A percentile compares a stretch with the other conserved stretches of the same genome.
Evolutionary conservation across 2,797 vertebrate species (phyloP).

Genomic region (Onychomys torridus): DNA sequence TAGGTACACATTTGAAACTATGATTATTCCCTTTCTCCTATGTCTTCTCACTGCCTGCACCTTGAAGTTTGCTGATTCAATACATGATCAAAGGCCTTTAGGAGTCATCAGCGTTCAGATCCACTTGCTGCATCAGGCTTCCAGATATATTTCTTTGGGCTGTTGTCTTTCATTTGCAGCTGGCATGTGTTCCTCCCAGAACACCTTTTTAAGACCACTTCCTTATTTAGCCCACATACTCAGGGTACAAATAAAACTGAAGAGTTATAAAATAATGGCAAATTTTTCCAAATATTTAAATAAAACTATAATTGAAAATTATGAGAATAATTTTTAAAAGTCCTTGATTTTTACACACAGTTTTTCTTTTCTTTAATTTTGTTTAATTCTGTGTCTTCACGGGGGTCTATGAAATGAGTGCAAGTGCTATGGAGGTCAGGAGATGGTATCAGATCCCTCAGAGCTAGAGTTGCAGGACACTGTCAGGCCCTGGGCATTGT

Average conservation of each 20-base stretch:
- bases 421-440: background rate
- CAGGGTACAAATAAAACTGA: background rate
- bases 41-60: background rate
- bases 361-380: background rate
- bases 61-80: background rate
- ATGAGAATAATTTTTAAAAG: slow-evolving; percentile 18
- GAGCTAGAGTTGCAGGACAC: background rate
- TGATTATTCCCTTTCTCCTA: background rate
- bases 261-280: background rate
- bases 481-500: background rate
- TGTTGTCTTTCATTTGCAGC: background rate
- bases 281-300: background rate
- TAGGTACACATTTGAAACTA: background rate
- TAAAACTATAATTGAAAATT: background rate
- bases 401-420: background rate
- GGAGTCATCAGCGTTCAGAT: background rate
- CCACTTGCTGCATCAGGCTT: background rate
- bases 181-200: background rate
- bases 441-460: too few relatives aligned
- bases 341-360: background rate
- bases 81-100: background rate
- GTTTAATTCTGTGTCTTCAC: background rate
- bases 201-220: background rate
- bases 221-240: background rate
- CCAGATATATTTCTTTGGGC: background rate